Percentiles rank a stretch among this genome's conserved stretches.
Evolutionary conservation across 1,140 invertebrate genomes (phyloP).

Genomic region (Drosophila triauraria): DNA sequence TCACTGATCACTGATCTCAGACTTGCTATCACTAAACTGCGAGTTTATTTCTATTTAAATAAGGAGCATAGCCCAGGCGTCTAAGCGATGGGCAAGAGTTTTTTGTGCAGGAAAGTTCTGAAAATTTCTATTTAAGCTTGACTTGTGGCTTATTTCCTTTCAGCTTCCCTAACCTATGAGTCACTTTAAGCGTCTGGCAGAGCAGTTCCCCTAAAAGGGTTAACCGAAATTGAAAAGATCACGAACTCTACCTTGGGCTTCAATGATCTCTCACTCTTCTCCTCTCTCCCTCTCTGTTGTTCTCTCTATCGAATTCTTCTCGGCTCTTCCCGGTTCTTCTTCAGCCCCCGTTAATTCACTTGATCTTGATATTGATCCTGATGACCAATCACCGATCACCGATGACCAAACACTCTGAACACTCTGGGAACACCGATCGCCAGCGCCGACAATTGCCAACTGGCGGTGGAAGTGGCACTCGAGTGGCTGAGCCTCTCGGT

Average conservation of each 20-base stretch:
- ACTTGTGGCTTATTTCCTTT: background rate
- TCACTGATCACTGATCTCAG: background rate
- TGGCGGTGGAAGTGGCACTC: conserved; percentile 32
- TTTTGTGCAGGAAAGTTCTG: no score
- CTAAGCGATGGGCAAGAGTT: no score
- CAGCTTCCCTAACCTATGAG: background rate
- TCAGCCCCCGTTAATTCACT: background rate
- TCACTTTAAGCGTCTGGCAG: background rate
- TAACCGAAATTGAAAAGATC: background rate
- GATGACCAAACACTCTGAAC: conserved; percentile 10
- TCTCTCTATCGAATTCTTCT: background rate
- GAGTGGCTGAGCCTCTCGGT: conserved; percentile 1
- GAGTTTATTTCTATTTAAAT: no score
- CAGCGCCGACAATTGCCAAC: conserved; percentile 61
- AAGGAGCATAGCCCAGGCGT: no score
- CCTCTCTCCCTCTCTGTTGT: background rate
- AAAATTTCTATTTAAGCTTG: no score
- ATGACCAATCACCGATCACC: conserved; percentile 12
- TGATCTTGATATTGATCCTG: conserved; percentile 25
- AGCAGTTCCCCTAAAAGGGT: background rate
- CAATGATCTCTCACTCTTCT: background rate
- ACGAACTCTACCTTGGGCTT: background rate
- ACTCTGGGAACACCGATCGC: conserved; percentile 38
- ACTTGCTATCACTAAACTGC: background rate
- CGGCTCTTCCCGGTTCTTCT: background rate